Conservation (phyloP, 2,113 vertebrate species). For the Mesoclemmys tuberculata region DNA sequence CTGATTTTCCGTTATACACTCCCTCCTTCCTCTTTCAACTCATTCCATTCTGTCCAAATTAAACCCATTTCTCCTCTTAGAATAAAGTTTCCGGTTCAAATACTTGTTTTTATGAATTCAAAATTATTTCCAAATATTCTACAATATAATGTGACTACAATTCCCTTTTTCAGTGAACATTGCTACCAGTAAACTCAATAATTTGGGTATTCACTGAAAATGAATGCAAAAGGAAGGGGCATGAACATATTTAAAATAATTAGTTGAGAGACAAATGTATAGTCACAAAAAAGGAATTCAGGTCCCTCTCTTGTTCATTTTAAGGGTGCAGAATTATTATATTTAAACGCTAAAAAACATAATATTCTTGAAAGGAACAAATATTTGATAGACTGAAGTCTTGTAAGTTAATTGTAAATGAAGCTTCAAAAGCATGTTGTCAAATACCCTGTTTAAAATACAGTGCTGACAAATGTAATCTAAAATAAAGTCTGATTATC, state of each 20-base stretch:
- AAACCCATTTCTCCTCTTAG: background rate
- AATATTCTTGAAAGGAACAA: background rate
- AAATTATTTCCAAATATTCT: background rate
- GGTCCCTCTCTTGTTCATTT: background rate
- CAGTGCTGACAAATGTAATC: slow-evolving; percentile 35
- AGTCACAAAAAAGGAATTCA: slow-evolving; percentile 4
- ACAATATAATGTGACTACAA: background rate
- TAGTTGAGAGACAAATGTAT: background rate
- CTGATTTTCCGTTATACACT: background rate
- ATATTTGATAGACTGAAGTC: slow-evolving; percentile 11
- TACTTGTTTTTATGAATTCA: background rate
- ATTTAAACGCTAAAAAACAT: background rate
- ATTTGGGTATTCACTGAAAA: background rate
- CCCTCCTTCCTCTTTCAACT: background rate
- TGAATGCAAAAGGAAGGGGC: background rate
- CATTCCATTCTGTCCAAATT: background rate
- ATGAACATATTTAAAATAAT: background rate
- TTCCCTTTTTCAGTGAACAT: background rate
- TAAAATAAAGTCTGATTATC: slow-evolving; percentile 52
- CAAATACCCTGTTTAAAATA: slow-evolving; percentile 24
- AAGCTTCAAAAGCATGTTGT: slow-evolving; percentile 16
- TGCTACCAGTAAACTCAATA: background rate
- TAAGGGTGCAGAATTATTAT: background rate
- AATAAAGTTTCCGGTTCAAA: background rate
- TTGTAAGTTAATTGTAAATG: slow-evolving; percentile 36